These are phyloP conservation scores for Congeria kusceri DNA, from an alignment of 2,888 invertebrate genomes.

Conservation along the genomic window DNA sequence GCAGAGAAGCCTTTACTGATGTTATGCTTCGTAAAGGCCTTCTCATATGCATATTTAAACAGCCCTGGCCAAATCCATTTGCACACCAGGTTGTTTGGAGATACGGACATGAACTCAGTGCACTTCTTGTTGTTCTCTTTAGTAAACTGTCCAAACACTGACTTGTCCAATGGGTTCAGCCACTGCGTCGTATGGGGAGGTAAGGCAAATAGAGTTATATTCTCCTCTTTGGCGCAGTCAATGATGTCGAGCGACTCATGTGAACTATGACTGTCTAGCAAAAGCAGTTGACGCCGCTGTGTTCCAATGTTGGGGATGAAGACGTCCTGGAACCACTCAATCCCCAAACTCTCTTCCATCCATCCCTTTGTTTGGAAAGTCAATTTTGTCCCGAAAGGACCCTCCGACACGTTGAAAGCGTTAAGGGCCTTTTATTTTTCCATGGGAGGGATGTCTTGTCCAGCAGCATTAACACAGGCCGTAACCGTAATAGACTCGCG, in stretches of 20 bases:
- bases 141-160: constrained; percentile 24
- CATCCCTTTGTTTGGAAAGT: constrained; percentile 50
- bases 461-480: constrained; percentile 48
- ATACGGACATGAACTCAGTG: constrained; percentile 20
- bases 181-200: constrained; percentile 23
- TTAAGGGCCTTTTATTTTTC: neutral
- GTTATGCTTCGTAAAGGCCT: constrained; percentile 17
- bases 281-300: constrained; percentile 45
- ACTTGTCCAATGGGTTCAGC: constrained; percentile 25
- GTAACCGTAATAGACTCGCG: constrained; percentile 37
- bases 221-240: neutral
- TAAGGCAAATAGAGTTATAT: constrained; percentile 11
- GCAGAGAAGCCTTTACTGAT: constrained; percentile 23
- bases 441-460: constrained; percentile 34
- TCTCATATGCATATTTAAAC: constrained; percentile 26
- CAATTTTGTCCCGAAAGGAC: constrained; percentile 27
- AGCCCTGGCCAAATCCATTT: constrained; percentile 29
- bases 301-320: constrained; percentile 44
- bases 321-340: constrained; percentile 30
- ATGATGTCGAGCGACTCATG: constrained; percentile 40
- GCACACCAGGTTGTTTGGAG: constrained; percentile 20
- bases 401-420: constrained; percentile 5
- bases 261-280: constrained; percentile 50
- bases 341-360: constrained; percentile 50
- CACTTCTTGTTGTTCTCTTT: constrained; percentile 24